phyloP scores from a whole-genome alignment of 2,888 invertebrate genomes.

The Panzeria rudis region DNA sequence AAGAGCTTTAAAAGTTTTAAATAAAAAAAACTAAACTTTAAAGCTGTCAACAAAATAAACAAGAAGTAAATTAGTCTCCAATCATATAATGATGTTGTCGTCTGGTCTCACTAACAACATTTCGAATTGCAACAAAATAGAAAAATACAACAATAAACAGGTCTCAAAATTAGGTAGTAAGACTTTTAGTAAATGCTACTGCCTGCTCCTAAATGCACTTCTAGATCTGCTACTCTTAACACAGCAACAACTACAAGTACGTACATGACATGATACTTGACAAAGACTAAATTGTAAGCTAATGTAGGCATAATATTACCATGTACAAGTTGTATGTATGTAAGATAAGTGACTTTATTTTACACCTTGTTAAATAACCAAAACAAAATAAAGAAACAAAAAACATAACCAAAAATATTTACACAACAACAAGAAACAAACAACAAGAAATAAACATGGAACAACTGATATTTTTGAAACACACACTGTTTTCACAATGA shows the following conservation, averaged over 20 bases:
- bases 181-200: neutral
- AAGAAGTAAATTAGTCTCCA: slow-evolving; percentile 43
- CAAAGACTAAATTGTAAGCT: slow-evolving; percentile 30
- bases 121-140: neutral
- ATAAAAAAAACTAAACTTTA: neutral
- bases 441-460: neutral
- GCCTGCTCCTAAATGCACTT: neutral
- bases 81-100: slow-evolving; percentile 43
- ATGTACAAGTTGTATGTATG: slow-evolving; percentile 10
- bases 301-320: neutral
- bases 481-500: neutral
- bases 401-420: slow-evolving; percentile 24
- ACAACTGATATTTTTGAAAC: slow-evolving; percentile 24
- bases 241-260: slow-evolving; percentile 13
- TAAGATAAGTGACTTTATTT: slow-evolving; percentile 64
- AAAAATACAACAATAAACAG: slow-evolving; percentile 9
- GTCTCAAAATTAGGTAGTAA: slow-evolving; percentile 2
- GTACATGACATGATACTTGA: slow-evolving; percentile 36
- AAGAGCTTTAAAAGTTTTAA: neutral
- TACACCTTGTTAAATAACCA: slow-evolving; percentile 60
- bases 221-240: neutral
- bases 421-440: slow-evolving; percentile 3
- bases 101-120: slow-evolving; percentile 20
- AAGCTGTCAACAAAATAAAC: slow-evolving; percentile 21
- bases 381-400: slow-evolving; percentile 1